Percentiles rank a stretch among this genome's conserved stretches.
phyloP scores from a whole-genome alignment of 2,888 invertebrate species.

The Drosophila longiperda region DNA sequence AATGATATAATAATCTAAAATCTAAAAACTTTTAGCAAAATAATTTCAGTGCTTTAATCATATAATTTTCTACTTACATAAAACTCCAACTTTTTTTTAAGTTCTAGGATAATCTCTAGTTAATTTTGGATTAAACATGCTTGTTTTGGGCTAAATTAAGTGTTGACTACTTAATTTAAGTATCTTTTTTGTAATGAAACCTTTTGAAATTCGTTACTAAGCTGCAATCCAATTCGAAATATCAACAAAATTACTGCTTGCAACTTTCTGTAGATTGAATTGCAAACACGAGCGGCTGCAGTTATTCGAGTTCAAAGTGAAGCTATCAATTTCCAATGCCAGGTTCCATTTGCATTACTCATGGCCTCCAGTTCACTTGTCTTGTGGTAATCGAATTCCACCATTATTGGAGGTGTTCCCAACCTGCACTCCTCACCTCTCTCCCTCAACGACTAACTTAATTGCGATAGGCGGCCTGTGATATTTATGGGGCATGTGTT shows the following conservation, averaged over 20 bases:
- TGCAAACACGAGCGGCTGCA: constrained; percentile 18
- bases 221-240: constrained; percentile 26
- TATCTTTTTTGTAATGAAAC: constrained; percentile 11
- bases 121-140: neutral
- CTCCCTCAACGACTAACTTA: constrained; percentile 19
- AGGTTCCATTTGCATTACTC: constrained; percentile 66
- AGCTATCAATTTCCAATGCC: constrained; percentile 59
- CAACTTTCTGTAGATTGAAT: constrained; percentile 19
- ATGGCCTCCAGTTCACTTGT: constrained; percentile 32
- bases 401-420: constrained; percentile 22
- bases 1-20: neutral
- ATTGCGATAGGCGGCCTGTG: constrained; percentile 40
- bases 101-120: neutral
- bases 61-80: neutral
- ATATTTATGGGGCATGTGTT: constrained; percentile 56
- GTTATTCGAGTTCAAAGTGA: constrained; percentile 42
- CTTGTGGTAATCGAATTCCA: constrained; percentile 44
- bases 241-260: constrained; percentile 24
- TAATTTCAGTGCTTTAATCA: neutral
- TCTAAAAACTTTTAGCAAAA: neutral
- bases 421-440: neutral
- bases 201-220: constrained; percentile 17
- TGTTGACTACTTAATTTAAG: constrained; percentile 1
- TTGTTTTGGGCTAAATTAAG: neutral
- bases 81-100: neutral